Base-by-base conservation (phyloP, 2,797 vertebrate genomes). In the Karalla daura region DNA sequence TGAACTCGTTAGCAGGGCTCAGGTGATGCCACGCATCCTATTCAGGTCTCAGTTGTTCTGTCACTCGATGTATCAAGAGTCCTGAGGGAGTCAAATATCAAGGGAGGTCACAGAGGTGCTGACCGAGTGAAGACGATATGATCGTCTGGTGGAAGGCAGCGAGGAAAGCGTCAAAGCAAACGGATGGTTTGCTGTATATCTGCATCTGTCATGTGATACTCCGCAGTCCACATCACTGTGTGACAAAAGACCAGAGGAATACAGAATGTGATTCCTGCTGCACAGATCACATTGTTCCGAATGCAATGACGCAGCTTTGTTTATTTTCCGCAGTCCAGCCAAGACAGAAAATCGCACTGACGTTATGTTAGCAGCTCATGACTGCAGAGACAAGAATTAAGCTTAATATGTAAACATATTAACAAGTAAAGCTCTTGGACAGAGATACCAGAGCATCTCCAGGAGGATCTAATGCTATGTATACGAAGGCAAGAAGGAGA, bases 91-190 rank as follows among this genome's bases (percentile, higher is more conserved):
- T 77, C 56, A 66, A 39, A 67, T 74, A 60, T 76, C 64, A 52
- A 40, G 27, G 1, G 43, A 18, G 63, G 52, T 71, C 55, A 62
- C 12, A 12, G 25, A 68, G 32, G 64, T 51, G 81, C 69, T 82
- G 78, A 77, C 41, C 20, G 18, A 59, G 47, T 60, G 49, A 71
- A 87, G 40, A 68, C 35, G 63, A 74, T 78, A 64, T 35, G 17
- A n/a, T 36, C 11, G 64, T 43, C 59, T 35, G 63, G 77, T 63
- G 53, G 35, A 56, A 78, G 79, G 60, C 40, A 14, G 36, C 63
- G 5, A 27, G 32, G 17, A 49, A 64, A 49, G 32, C 50, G 37
- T 64, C 23, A 28, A 43, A 74, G 36, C 44, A 50, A 70, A 77
- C 46, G 28, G 30, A 33, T 35, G 30, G 37, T 17, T 50, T n/a